Percentiles rank a stretch among this genome's conserved stretches.
These are phyloP conservation scores for Thysanoteuthis rhombus DNA, from an alignment of 2,888 invertebrate genomes.

Conservation along the genomic window DNA sequence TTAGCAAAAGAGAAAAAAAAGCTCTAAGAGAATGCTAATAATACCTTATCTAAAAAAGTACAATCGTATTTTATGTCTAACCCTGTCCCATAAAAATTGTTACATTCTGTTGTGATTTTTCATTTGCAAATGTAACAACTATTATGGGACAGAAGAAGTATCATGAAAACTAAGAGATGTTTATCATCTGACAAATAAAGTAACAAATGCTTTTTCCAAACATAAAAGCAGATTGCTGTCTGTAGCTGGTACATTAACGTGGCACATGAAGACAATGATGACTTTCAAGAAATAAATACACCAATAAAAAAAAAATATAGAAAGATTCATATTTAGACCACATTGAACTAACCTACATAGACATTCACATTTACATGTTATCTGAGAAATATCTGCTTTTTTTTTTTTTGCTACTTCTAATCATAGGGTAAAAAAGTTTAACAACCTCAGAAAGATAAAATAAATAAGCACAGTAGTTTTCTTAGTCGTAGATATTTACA, in stretches of 20 bases:
- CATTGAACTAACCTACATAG: not conserved
- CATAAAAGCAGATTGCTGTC: not conserved
- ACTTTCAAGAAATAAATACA: not conserved
- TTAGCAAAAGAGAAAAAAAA: not conserved
- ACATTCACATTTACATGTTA: not conserved
- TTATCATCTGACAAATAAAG: not conserved
- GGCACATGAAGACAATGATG: not conserved
- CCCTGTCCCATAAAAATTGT: too few species aligned
- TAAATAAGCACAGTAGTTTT: not conserved
- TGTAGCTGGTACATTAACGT: not conserved
- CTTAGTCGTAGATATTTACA: constrained; percentile 12
- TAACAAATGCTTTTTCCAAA: not conserved
- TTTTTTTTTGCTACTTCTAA: not conserved
- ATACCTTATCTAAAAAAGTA: not conserved
- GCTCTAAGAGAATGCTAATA: not conserved
- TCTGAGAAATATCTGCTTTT: not conserved
- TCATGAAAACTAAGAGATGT: not conserved
- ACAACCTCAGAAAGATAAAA: not conserved
- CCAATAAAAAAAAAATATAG: not conserved
- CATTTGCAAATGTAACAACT: too few species aligned
- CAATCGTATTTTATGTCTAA: not conserved
- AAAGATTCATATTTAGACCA: not conserved
- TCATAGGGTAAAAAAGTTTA: too few species aligned
- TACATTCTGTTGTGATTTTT: too few species aligned
- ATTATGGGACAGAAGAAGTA: too few species aligned